Conservation (phyloP, 2,888 invertebrate species). For the Eudemis profundana region DNA sequence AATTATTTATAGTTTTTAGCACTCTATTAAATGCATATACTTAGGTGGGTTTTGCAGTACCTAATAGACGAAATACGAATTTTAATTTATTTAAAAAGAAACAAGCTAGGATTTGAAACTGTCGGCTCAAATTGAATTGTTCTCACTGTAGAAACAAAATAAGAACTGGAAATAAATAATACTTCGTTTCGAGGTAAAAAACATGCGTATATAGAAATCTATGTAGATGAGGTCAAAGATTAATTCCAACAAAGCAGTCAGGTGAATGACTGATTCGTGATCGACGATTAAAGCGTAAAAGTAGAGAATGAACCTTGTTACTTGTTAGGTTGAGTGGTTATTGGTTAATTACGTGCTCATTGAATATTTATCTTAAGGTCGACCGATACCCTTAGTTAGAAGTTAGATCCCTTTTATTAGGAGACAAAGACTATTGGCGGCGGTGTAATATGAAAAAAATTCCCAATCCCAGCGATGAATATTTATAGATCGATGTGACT, state of each 20-base stretch:
- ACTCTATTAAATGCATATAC: too few relatives aligned
- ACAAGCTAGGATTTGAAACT: too few relatives aligned
- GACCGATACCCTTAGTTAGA: neutral
- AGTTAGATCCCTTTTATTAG: too few relatives aligned
- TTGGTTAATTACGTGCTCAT: neutral
- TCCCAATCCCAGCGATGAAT: conserved; percentile 14
- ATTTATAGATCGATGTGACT: conserved; percentile 32
- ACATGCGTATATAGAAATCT: neutral
- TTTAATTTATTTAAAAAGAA: too few relatives aligned
- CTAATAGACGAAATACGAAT: too few relatives aligned
- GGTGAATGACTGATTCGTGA: conserved; percentile 24
- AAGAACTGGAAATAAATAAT: neutral
- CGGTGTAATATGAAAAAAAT: too few relatives aligned
- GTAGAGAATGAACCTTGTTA: neutral
- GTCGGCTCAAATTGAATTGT: neutral
- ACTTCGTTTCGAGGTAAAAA: neutral
- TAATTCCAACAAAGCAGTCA: conserved; percentile 8
- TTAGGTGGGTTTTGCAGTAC: too few relatives aligned
- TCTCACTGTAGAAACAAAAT: neutral
- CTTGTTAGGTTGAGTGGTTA: neutral
- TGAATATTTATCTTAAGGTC: neutral
- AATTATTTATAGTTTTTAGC: too few relatives aligned
- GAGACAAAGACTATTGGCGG: too few relatives aligned
- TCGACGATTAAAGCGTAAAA: neutral
- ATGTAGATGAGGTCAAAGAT: conserved; percentile 15